Percentiles rank a stretch among this genome's conserved stretches.
phyloP scores from a whole-genome alignment of 2,113 vertebrate species.

The Setophaga kirtlandii region DNA sequence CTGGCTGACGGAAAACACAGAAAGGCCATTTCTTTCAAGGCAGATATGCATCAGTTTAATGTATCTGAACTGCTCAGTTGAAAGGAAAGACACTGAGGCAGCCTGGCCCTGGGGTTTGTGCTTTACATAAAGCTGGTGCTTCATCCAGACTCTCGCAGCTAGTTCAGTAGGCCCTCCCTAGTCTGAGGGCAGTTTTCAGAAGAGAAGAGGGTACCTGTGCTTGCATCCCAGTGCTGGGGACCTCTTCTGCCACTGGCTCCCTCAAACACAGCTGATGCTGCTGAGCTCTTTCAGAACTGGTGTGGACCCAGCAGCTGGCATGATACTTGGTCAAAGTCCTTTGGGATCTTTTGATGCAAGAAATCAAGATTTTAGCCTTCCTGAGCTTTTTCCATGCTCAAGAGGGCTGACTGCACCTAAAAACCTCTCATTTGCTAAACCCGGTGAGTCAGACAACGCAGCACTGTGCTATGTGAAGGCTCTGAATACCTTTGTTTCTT shows the following conservation, averaged over 20 bases:
- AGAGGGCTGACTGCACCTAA: not conserved
- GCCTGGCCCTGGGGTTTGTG: not conserved
- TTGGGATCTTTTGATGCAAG: not conserved
- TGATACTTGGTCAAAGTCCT: not conserved
- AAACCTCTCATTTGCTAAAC: not conserved
- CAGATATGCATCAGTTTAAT: not conserved
- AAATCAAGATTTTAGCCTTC: not conserved
- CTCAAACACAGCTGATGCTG: not conserved
- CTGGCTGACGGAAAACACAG: not conserved
- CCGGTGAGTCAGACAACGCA: accelerated
- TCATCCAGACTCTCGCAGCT: not conserved
- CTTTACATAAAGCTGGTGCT: not conserved
- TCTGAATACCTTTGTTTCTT: not conserved
- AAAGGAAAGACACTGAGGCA: not conserved
- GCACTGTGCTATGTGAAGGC: not conserved
- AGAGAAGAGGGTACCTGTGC: not conserved
- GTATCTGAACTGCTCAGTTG: not conserved
- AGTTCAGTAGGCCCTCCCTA: accelerated
- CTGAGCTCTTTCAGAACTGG: not conserved
- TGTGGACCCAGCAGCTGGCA: not conserved
- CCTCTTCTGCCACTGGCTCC: not conserved
- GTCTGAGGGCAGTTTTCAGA: not conserved
- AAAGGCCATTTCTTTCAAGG: not conserved
- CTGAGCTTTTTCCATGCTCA: not conserved
- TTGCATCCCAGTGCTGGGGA: not conserved